Conservation (phyloP, 1,140 invertebrate genomes). For the Centruroides sculpturatus region DNA sequence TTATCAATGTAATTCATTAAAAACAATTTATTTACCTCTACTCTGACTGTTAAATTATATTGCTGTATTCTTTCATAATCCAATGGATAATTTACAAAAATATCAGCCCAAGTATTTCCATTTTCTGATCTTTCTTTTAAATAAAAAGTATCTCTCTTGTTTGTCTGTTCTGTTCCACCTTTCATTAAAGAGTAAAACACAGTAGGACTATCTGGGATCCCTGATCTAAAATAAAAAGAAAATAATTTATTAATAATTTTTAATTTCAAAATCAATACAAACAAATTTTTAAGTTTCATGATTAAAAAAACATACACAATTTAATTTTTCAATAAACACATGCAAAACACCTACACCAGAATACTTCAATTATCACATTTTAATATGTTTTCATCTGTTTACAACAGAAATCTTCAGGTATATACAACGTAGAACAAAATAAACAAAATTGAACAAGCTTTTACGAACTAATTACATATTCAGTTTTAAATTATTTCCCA, state of each 20-base stretch:
- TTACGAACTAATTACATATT: too few relatives aligned
- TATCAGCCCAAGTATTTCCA: conserved; percentile 73
- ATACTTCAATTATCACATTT: too few relatives aligned
- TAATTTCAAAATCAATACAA: too few relatives aligned
- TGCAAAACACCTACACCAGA: too few relatives aligned
- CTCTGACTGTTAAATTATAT: conserved; percentile 86
- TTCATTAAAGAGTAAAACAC: conserved; percentile 89
- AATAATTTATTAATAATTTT: neutral
- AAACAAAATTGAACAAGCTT: too few relatives aligned
- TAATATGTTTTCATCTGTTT: too few relatives aligned
- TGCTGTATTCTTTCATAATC: conserved; percentile 90
- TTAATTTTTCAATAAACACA: too few relatives aligned
- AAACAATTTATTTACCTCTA: conserved; percentile 41
- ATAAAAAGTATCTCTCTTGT: conserved; percentile 89
- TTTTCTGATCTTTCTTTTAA: conserved; percentile 80
- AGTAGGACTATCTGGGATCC: conserved; percentile 88
- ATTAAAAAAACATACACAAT: too few relatives aligned
- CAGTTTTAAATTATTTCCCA: too few relatives aligned
- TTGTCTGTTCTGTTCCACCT: conserved; percentile 82
- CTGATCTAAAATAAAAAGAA: conserved; percentile 41
- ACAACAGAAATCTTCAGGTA: too few relatives aligned
- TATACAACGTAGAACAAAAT: too few relatives aligned
- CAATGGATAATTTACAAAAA: conserved; percentile 78
- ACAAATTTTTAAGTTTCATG: too few relatives aligned
- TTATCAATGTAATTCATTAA: neutral